Conservation (phyloP, 2,113 vertebrate genomes). For the Oryctolagus cuniculus region DNA sequence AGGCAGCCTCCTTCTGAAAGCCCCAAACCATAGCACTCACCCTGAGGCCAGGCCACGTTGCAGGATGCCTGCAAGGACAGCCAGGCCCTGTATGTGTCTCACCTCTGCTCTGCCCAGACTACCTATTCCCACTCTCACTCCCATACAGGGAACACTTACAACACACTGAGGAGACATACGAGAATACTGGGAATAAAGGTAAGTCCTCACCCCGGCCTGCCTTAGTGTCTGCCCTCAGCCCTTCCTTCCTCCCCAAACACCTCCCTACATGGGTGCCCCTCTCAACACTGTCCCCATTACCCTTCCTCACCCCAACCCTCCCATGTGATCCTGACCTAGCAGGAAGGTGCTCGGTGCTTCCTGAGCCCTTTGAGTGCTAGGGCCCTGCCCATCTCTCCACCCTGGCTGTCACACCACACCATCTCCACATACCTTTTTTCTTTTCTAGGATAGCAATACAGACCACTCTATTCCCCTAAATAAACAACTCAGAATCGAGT, state of each 20-base stretch:
- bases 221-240: neutral
- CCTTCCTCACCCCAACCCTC: neutral
- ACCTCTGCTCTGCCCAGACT: neutral
- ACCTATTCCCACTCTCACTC: neutral
- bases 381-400: neutral
- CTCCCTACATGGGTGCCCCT: neutral
- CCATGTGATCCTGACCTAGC: neutral
- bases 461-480: neutral
- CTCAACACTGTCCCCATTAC: neutral
- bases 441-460: conserved; percentile 36
- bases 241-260: neutral
- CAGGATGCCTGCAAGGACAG: neutral
- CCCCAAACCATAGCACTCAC: neutral
- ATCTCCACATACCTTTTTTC: neutral
- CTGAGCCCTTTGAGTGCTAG: neutral
- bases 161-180: conserved; percentile 10
- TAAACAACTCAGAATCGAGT: neutral
- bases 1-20: neutral
- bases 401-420: neutral
- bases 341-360: neutral
- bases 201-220: neutral
- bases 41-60: neutral
- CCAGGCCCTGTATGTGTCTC: neutral
- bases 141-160: neutral
- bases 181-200: conserved; percentile 32